Conservation (phyloP, 2,888 invertebrate genomes). For the Dryobota labecula region DNA sequence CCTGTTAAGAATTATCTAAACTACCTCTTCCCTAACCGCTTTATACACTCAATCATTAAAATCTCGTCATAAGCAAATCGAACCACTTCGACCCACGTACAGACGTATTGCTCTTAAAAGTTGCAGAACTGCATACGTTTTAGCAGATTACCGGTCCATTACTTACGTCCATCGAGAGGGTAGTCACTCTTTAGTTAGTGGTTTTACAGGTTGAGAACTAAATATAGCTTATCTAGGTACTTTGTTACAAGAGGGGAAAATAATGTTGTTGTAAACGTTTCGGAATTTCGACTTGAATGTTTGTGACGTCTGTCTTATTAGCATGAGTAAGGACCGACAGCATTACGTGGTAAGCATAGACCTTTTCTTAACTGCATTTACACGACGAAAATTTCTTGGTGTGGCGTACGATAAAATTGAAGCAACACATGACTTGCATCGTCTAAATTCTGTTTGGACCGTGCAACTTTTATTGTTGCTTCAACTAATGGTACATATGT, state of each 20-base stretch:
- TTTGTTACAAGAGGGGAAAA: not conserved
- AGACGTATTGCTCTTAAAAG: slow-evolving; percentile 35
- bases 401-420: no score
- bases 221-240: not conserved
- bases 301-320: slow-evolving; percentile 24
- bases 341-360: not conserved
- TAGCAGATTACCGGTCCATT: slow-evolving; percentile 46
- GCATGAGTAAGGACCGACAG: not conserved
- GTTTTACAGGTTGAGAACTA: slow-evolving; percentile 9
- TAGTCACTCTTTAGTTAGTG: slow-evolving; percentile 16
- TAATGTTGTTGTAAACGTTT: not conserved
- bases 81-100: slow-evolving; percentile 9
- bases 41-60: not conserved
- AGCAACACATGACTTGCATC: no score
- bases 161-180: slow-evolving; percentile 28
- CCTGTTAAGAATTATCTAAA: not conserved
- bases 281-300: not conserved
- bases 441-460: no score
- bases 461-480: no score
- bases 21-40: not conserved
- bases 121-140: slow-evolving; percentile 48
- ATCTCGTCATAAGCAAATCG: slow-evolving; percentile 10
- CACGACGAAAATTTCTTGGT: no score
- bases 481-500: no score
- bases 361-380: no score